Conservation (phyloP, 2,113 vertebrate genomes). For the Triplophysa tibetana region DNA sequence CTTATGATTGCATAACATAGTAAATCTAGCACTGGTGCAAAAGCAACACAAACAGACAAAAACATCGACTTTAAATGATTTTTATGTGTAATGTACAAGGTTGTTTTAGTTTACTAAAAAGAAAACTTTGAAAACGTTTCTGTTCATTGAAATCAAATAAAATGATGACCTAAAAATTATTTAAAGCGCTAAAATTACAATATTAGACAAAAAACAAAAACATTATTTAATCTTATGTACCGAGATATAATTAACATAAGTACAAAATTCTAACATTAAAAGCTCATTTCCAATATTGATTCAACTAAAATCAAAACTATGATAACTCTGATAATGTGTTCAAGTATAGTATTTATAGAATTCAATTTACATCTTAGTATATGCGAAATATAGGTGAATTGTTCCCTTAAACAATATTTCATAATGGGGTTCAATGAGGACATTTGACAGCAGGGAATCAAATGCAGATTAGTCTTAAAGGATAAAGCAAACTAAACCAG, state of each 20-base stretch:
- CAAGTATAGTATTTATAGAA: neutral
- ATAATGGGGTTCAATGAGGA: neutral
- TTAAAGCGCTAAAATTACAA: too few relatives aligned
- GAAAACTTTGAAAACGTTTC: too few relatives aligned
- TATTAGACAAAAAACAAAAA: too few relatives aligned
- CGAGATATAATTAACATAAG: neutral
- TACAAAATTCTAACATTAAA: neutral
- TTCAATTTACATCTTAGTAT: neutral
- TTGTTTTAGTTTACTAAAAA: too few relatives aligned
- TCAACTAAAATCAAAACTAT: too few relatives aligned
- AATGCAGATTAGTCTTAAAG: constrained; percentile 42
- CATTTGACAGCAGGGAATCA: neutral
- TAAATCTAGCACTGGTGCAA: constrained; percentile 20
- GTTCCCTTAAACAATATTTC: constrained; percentile 13
- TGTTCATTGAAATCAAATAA: too few relatives aligned
- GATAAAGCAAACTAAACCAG: constrained; percentile 28
- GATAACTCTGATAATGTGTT: neutral
- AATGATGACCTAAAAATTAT: too few relatives aligned
- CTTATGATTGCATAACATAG: constrained; percentile 21
- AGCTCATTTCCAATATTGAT: too few relatives aligned
- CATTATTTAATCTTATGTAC: too few relatives aligned
- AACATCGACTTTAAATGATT: neutral
- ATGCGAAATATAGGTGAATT: neutral
- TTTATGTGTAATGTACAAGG: neutral
- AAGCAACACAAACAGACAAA: neutral